Evolutionary conservation across 2,113 vertebrate genomes (phyloP).

Genomic region (Eonycteris spelaea): DNA sequence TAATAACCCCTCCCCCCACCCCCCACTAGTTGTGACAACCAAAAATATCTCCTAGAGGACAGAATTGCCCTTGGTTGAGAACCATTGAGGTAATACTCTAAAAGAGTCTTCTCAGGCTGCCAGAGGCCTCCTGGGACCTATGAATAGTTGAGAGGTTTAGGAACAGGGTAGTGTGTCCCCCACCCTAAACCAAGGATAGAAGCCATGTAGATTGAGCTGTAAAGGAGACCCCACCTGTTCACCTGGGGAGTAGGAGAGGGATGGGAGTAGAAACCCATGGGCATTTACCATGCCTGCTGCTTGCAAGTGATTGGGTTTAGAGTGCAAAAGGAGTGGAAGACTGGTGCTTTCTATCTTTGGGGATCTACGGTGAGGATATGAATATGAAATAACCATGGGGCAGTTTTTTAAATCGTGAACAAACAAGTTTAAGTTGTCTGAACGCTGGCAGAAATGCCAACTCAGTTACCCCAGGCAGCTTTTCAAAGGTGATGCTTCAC

Average conservation of each 20-base stretch:
- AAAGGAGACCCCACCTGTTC: not conserved
- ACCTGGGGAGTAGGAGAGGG: not conserved
- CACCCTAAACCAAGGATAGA: not conserved
- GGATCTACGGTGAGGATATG: not conserved
- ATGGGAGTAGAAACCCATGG: not conserved
- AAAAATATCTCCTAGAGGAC: not conserved
- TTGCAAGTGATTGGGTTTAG: not conserved
- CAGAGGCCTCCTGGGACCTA: not conserved
- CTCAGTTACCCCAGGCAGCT: not conserved
- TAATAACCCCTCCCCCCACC: not conserved
- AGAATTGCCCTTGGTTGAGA: not conserved
- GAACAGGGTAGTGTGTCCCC: not conserved
- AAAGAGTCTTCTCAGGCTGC: not conserved
- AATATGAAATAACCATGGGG: not conserved
- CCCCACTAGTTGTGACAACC: not conserved
- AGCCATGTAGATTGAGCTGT: not conserved
- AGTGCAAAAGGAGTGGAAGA: not conserved
- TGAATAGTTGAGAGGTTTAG: not conserved
- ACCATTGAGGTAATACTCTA: not conserved
- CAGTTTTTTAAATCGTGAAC: not conserved
- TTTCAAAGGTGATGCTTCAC: not conserved
- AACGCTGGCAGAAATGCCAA: not conserved
- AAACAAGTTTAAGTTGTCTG: not conserved
- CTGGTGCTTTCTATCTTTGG: not conserved
- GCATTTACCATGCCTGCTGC: not conserved